Conservation (phyloP, 2,113 vertebrate species). For the Microcebus jonahi region DNA sequence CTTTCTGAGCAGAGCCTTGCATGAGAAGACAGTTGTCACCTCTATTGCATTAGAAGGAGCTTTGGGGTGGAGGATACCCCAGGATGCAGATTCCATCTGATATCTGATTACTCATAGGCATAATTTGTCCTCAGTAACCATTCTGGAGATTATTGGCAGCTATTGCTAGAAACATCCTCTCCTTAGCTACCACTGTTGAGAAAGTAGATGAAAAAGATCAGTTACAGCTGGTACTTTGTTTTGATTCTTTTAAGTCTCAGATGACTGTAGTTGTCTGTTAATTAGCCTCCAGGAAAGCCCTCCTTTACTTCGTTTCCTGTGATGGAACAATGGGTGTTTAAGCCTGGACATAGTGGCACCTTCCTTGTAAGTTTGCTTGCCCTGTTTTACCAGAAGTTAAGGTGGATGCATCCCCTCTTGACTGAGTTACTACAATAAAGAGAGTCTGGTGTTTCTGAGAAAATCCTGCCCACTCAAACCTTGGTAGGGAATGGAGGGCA, state of each 20-base stretch:
- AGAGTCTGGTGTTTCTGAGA: slow-evolving; percentile 41
- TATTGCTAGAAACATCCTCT: background rate
- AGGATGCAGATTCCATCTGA: background rate
- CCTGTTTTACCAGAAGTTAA: slow-evolving; percentile 48
- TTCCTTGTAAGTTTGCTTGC: slow-evolving; percentile 41
- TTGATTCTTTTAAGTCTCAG: slow-evolving; percentile 51
- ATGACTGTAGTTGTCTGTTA: slow-evolving; percentile 37
- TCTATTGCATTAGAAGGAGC: background rate
- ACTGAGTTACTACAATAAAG: slow-evolving; percentile 54
- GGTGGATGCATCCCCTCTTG: background rate
- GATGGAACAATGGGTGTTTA: slow-evolving; percentile 6
- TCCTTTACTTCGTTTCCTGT: slow-evolving; percentile 44
- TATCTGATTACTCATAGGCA: slow-evolving; percentile 10
- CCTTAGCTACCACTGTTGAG: background rate
- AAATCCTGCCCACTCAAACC: slow-evolving; percentile 26
- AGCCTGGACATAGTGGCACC: slow-evolving; percentile 12
- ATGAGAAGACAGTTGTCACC: background rate
- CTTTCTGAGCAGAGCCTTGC: background rate
- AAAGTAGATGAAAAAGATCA: slow-evolving; percentile 41
- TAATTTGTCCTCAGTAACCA: slow-evolving; percentile 15
- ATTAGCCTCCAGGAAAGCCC: slow-evolving; percentile 48
- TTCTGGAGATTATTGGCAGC: slow-evolving; percentile 3
- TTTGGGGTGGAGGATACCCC: background rate
- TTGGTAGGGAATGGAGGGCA: background rate
- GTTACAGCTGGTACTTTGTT: slow-evolving; percentile 49